phyloP scores from a whole-genome alignment of 2,113 vertebrate genomes.

The Pluvianellus socialis region DNA sequence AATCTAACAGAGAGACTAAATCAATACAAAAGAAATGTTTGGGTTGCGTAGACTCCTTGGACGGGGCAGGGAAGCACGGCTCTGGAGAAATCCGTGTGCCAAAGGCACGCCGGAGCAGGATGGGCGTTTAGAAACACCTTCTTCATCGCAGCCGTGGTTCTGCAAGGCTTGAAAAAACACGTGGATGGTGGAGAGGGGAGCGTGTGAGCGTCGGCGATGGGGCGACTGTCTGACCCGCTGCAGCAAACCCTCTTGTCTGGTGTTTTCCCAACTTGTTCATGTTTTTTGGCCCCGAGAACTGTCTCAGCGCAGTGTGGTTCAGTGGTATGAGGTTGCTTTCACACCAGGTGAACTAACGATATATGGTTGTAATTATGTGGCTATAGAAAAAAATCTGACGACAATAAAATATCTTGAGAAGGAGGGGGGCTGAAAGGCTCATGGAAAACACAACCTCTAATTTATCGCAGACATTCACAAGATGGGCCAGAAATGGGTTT shows the following conservation, averaged over 20 bases:
- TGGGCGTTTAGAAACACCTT: neutral
- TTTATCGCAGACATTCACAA: neutral
- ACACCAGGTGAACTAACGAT: neutral
- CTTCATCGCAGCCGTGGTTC: neutral
- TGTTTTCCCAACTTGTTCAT: neutral
- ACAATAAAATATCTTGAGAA: neutral
- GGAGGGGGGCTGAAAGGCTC: neutral
- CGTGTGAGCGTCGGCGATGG: fast-evolving
- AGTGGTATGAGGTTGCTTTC: neutral
- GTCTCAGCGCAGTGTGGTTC: fast-evolving
- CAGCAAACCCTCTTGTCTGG: neutral
- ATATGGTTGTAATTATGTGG: fast-evolving
- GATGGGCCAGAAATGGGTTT: neutral
- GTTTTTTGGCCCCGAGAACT: fast-evolving
- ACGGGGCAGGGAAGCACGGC: neutral
- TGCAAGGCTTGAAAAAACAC: fast-evolving
- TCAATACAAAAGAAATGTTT: neutral
- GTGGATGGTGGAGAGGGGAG: fast-evolving
- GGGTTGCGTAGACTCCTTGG: neutral
- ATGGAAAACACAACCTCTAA: neutral
- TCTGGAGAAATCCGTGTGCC: neutral
- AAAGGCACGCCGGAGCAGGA: neutral
- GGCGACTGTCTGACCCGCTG: fast-evolving
- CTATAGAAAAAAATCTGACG: neutral
- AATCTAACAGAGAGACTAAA: neutral